These are phyloP conservation scores for Fukomys damarensis DNA, from an alignment of 2,113 vertebrate species.

Conservation along the genomic window DNA sequence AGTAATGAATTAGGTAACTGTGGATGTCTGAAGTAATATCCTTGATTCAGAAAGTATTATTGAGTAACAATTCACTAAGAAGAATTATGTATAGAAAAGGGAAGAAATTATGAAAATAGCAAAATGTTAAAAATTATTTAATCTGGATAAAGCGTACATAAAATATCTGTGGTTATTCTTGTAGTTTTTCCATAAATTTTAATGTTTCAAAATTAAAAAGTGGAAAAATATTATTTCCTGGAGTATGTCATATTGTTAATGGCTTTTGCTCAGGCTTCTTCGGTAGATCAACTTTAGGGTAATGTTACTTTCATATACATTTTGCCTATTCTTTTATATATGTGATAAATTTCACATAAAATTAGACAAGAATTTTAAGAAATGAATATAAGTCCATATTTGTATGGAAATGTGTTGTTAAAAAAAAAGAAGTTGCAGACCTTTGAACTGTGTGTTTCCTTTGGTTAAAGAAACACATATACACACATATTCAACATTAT, in stretches of 20 bases:
- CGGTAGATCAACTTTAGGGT: neutral
- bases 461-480: neutral
- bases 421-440: neutral
- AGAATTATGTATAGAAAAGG: neutral
- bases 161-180: neutral
- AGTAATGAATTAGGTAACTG: neutral
- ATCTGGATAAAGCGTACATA: neutral
- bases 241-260: neutral
- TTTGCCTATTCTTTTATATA: neutral
- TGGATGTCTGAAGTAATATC: neutral
- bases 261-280: neutral
- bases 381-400: neutral
- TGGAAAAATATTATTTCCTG: neutral
- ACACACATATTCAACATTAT: neutral
- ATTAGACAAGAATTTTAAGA: neutral
- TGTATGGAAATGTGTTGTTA: neutral
- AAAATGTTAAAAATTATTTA: conserved; percentile 6
- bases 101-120: neutral
- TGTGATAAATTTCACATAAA: neutral
- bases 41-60: neutral
- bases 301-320: neutral
- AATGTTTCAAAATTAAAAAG: conserved; percentile 6
- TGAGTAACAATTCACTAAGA: neutral
- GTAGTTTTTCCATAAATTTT: neutral
- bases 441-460: neutral